phyloP scores from a whole-genome alignment of 2,797 vertebrate genomes.

The Cyprinella venusta region DNA sequence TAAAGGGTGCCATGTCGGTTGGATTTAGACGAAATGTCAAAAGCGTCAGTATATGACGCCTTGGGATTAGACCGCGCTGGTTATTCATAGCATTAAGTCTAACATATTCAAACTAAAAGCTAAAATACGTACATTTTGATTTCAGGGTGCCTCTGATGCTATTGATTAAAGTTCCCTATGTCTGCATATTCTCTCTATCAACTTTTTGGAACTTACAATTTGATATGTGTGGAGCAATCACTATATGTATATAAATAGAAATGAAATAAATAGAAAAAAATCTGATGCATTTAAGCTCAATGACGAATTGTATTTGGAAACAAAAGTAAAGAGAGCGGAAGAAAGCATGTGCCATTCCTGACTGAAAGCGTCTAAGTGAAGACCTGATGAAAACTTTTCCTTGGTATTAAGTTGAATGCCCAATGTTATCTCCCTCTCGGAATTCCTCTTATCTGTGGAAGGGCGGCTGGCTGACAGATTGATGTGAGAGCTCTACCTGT shows the following conservation, averaged over 20 bases:
- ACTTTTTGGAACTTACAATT: not conserved
- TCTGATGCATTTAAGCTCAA: not conserved
- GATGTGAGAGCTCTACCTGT: conserved; percentile 80
- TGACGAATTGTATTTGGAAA: not conserved
- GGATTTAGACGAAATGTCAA: too few relatives aligned
- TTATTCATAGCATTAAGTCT: too few relatives aligned
- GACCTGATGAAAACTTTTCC: conserved; percentile 83
- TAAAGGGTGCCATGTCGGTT: too few relatives aligned
- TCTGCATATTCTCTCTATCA: not conserved
- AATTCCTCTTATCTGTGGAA: conserved; percentile 85
- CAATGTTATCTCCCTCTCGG: conserved; percentile 79
- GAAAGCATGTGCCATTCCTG: conserved; percentile 55
- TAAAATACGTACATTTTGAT: too few relatives aligned
- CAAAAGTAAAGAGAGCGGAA: conserved; percentile 21
- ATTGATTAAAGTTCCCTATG: not conserved
- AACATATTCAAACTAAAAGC: too few relatives aligned
- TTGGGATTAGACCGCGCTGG: too few relatives aligned
- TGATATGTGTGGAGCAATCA: not conserved
- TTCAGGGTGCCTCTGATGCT: not conserved
- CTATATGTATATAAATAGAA: not conserved
- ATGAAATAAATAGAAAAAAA: not conserved
- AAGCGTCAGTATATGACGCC: too few relatives aligned
- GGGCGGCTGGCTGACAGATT: conserved; percentile 85
- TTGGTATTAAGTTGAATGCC: conserved; percentile 82
- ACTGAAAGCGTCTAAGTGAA: conserved; percentile 80